Conservation (phyloP, 1,140 invertebrate genomes). For the Agrypnia vestita region DNA sequence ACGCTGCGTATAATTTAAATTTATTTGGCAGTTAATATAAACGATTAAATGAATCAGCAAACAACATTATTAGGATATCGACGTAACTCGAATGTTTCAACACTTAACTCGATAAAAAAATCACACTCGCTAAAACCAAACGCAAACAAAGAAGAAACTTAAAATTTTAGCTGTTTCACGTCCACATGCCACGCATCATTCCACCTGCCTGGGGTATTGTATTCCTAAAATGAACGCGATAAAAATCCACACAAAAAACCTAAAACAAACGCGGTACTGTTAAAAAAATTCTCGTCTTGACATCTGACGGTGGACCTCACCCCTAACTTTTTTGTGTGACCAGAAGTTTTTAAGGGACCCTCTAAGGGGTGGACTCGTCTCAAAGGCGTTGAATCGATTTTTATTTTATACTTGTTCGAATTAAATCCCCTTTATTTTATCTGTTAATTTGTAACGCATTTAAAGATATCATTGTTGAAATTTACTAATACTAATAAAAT, state of each 20-base stretch:
- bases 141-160: not conserved
- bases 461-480: too few species aligned
- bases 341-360: slow-evolving; percentile 22
- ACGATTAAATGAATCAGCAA: too few species aligned
- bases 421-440: too few species aligned
- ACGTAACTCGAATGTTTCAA: too few species aligned
- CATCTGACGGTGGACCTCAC: slow-evolving; percentile 36
- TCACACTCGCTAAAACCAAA: slow-evolving; percentile 36
- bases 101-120: too few species aligned
- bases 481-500: too few species aligned
- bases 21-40: too few species aligned
- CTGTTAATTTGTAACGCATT: too few species aligned
- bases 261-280: slow-evolving; percentile 50
- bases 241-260: slow-evolving; percentile 35
- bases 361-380: slow-evolving; percentile 24
- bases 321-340: slow-evolving; percentile 3
- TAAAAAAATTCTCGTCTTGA: slow-evolving; percentile 30
- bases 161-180: slow-evolving; percentile 23
- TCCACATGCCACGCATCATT: slow-evolving; percentile 34
- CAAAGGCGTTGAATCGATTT: slow-evolving; percentile 16
- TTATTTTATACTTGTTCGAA: not conserved
- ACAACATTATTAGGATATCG: too few species aligned
- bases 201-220: slow-evolving; percentile 38
- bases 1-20: too few species aligned
- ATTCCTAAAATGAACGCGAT: slow-evolving; percentile 22